Evolutionary conservation across 2,888 invertebrate species (phyloP).

Genomic region (Griposia aprilina): DNA sequence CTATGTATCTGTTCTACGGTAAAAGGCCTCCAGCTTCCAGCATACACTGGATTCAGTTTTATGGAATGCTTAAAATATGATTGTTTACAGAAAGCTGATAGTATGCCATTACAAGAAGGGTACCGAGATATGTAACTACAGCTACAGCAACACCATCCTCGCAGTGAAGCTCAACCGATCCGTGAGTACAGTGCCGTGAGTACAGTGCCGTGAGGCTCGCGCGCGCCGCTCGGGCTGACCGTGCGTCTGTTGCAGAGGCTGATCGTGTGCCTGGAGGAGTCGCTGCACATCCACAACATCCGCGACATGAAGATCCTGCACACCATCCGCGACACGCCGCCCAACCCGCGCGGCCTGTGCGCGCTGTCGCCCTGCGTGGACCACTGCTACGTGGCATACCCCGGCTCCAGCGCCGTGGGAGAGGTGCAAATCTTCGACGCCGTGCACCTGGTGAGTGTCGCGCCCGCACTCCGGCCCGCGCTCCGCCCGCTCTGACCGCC

Average conservation of each 20-base stretch:
- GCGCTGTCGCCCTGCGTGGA: slow-evolving; percentile 97
- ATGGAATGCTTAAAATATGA: not conserved
- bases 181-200: slow-evolving; percentile 87
- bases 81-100: slow-evolving; percentile 92
- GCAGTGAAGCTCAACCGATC: slow-evolving; percentile 98
- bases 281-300: slow-evolving; percentile 99
- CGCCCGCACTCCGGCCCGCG: not conserved
- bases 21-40: not conserved
- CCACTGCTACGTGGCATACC: slow-evolving; percentile 98
- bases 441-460: slow-evolving; percentile 93
- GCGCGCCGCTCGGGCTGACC: not conserved
- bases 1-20: not conserved
- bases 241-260: slow-evolving; percentile 92
- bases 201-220: not conserved
- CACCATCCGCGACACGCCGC: slow-evolving; percentile 99
- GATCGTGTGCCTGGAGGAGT: slow-evolving; percentile 99
- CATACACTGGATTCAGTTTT: not conserved
- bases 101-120: slow-evolving; percentile 99
- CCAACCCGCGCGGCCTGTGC: slow-evolving; percentile 97
- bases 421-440: slow-evolving; percentile 99
- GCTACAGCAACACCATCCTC: slow-evolving; percentile 98
- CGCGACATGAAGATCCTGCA: slow-evolving; percentile 99
- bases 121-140: slow-evolving; percentile 99
- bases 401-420: slow-evolving; percentile 97
- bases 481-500: not conserved